These are phyloP conservation scores for Hippasteria phrygiana DNA, from an alignment of 53 echinoderm and acorn worm genomes.

Conservation along the genomic window DNA sequence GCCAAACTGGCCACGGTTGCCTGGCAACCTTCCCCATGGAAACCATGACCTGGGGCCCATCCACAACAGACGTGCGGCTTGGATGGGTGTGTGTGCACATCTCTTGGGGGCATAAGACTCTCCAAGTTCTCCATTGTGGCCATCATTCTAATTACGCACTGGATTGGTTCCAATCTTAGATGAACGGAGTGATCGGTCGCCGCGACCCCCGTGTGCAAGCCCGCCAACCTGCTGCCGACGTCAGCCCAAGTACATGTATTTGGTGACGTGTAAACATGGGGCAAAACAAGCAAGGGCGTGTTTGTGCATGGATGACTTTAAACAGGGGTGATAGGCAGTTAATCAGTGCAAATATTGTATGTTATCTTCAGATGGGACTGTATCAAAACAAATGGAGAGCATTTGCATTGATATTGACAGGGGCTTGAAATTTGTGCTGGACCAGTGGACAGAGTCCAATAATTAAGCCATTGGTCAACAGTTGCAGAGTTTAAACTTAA, in stretches of 20 bases:
- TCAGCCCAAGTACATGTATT: slow-evolving; percentile 14
- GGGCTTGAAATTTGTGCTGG: too few species aligned
- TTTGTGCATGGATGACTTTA: slow-evolving; percentile 46
- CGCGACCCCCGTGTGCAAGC: not conserved
- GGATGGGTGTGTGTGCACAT: not conserved
- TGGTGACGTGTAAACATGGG: slow-evolving; percentile 40
- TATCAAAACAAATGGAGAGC: not conserved
- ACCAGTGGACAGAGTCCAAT: not conserved
- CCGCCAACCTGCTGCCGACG: not conserved
- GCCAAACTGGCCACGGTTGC: slow-evolving; percentile 46
- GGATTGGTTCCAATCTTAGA: slow-evolving; percentile 49
- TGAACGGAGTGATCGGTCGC: slow-evolving; percentile 12
- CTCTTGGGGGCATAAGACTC: slow-evolving; percentile 32
- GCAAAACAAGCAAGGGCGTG: slow-evolving; percentile 38
- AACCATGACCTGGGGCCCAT: not conserved
- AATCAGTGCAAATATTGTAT: slow-evolving; percentile 13
- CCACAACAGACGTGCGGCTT: not conserved
- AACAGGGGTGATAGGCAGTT: not conserved
- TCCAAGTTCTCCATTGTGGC: slow-evolving; percentile 46
- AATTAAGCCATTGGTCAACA: not conserved
- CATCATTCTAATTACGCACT: slow-evolving; percentile 52
- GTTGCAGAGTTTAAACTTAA: too few species aligned
- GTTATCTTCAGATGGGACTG: not conserved
- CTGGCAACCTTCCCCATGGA: slow-evolving; percentile 22
- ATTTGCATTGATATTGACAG: too few species aligned